Percentiles rank a stretch among this genome's conserved stretches.
These are phyloP conservation scores for Amblyopsis rosae DNA, from an alignment of 2,113 vertebrate species.

Conservation along the genomic window DNA sequence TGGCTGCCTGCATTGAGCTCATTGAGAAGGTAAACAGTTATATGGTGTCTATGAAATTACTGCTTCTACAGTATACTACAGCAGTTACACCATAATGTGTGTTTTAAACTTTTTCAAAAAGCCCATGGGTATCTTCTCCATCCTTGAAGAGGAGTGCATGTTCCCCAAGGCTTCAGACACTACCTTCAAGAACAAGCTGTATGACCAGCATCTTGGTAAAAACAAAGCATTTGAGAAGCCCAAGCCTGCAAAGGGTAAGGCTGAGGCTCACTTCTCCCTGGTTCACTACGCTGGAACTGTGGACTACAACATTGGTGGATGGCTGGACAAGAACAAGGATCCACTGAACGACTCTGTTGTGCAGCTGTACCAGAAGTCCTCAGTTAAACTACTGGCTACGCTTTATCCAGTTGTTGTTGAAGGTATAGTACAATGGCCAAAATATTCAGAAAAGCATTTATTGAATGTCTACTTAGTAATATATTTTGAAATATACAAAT, in stretches of 20 bases:
- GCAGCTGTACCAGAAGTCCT: conserved; percentile 6
- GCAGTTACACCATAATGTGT: too few relatives aligned
- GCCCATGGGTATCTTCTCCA: conserved; percentile 83
- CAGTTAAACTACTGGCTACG: too few relatives aligned
- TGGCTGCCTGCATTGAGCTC: too few relatives aligned
- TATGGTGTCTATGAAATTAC: too few relatives aligned
- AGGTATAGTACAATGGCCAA: too few relatives aligned
- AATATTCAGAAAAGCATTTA: too few relatives aligned
- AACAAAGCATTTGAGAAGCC: conserved; percentile 78
- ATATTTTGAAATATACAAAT: too few relatives aligned
- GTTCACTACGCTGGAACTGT: conserved; percentile 79
- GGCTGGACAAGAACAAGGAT: conserved; percentile 58
- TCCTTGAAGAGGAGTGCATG: conserved; percentile 81
- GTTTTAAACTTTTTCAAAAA: conserved; percentile 21
- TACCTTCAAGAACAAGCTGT: conserved; percentile 70
- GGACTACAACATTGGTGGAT: conserved; percentile 75
- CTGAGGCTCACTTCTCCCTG: conserved; percentile 80
- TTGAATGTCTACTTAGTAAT: too few relatives aligned
- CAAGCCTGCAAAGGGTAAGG: conserved; percentile 77
- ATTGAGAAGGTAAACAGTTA: too few relatives aligned
- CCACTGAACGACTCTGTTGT: conserved; percentile 49
- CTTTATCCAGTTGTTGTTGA: too few relatives aligned
- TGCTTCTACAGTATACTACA: too few relatives aligned
- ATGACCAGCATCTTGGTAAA: conserved; percentile 43
- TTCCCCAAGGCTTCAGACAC: conserved; percentile 74